Evolutionary conservation across 1,140 invertebrate genomes (phyloP).

Genomic region (Lordiphosa clarofinis): DNA sequence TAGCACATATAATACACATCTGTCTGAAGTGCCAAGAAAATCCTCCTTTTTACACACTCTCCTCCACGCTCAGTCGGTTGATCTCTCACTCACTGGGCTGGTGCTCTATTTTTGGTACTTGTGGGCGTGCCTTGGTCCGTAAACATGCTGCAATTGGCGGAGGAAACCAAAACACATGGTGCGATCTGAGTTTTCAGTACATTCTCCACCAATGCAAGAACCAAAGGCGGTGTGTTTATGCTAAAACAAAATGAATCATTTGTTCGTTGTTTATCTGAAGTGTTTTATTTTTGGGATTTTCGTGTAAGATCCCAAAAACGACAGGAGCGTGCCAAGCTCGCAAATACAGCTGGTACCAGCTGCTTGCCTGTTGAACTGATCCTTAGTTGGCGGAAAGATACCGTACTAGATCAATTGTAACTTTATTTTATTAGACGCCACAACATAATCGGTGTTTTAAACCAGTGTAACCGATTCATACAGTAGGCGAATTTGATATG

Average conservation of each 20-base stretch:
- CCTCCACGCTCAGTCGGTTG: constrained; percentile 17
- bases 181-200: constrained; percentile 50
- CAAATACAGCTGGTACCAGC: constrained; percentile 30
- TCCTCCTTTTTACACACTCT: constrained; percentile 45
- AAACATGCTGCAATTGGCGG: constrained; percentile 54
- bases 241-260: constrained; percentile 39
- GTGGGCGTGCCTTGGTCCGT: constrained; percentile 43
- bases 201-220: constrained; percentile 7
- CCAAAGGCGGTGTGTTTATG: not conserved
- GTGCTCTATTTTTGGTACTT: constrained; percentile 65
- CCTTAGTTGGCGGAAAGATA: too few relatives aligned
- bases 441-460: too few relatives aligned
- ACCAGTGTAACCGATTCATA: too few relatives aligned
- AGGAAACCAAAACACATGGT: constrained; percentile 57
- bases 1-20: constrained; percentile 38
- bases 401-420: too few relatives aligned
- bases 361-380: constrained; percentile 4
- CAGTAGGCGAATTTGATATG: too few relatives aligned
- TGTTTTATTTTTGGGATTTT: constrained; percentile 15
- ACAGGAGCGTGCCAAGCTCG: constrained; percentile 21
- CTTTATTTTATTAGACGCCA: too few relatives aligned
- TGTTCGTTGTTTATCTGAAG: constrained; percentile 22
- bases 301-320: not conserved
- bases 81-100: constrained; percentile 13
- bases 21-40: constrained; percentile 35